Conservation (phyloP, 2,797 vertebrate genomes). For the Sebastes ruberrimus region DNA sequence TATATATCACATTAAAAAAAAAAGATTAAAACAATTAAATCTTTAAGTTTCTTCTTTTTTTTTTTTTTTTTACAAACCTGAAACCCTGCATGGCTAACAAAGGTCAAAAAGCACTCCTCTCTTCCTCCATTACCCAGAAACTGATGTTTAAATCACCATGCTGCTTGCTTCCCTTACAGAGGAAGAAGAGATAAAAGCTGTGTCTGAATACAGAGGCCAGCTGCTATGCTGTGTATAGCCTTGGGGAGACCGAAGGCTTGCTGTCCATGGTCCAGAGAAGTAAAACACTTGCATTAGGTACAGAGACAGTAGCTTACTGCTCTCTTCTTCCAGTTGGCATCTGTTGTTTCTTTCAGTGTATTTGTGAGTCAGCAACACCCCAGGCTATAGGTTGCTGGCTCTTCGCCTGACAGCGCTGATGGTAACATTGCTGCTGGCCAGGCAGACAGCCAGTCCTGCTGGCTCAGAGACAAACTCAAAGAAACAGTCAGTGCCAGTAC, state of each 20-base stretch:
- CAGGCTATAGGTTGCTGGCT: constrained; percentile 27
- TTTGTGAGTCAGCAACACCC: constrained; percentile 8
- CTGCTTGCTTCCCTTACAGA: neutral
- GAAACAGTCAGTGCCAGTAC: constrained; percentile 7
- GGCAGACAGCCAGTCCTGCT: neutral
- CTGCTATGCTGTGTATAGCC: neutral
- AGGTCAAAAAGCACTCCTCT: neutral
- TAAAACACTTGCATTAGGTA: neutral
- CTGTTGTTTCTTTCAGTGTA: neutral
- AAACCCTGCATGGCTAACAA: neutral
- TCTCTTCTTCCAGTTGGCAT: neutral
- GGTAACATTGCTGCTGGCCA: constrained; percentile 1
- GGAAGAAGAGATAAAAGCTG: neutral
- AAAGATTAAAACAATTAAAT: neutral
- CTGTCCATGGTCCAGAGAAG: neutral
- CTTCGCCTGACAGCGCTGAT: neutral
- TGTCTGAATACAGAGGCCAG: neutral
- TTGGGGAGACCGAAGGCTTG: neutral
- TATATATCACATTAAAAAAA: neutral
- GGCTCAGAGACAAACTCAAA: constrained; percentile 20
- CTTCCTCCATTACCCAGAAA: neutral
- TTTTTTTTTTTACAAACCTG: neutral
- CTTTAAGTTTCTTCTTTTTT: too few species aligned
- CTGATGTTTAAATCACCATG: neutral
- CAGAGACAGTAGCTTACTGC: neutral